Evolutionary conservation across 2,113 vertebrate species (phyloP).

Genomic region (Cebus imitator): DNA sequence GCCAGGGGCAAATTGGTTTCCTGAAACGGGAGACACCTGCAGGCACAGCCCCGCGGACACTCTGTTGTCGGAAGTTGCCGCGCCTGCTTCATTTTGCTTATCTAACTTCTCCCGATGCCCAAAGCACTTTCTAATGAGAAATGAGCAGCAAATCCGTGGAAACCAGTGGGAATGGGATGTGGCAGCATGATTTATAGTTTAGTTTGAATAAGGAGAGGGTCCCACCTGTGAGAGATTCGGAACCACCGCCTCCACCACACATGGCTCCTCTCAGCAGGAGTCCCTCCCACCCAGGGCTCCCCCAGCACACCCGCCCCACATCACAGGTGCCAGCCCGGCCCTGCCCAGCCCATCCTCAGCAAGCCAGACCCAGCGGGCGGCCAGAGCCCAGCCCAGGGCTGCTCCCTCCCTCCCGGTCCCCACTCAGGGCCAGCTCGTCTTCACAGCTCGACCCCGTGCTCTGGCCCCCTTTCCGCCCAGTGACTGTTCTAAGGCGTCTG

Average conservation of each 20-base stretch:
- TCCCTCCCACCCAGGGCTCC: background rate
- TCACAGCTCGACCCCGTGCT: background rate
- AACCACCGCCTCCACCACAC: background rate
- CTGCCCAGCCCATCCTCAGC: background rate
- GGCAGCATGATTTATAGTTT: background rate
- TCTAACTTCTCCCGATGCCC: background rate
- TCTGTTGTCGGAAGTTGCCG: background rate
- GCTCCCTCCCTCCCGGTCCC: background rate
- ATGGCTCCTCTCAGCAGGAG: background rate
- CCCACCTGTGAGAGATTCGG: background rate
- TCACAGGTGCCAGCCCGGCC: background rate
- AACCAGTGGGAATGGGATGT: background rate
- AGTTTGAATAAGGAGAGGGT: background rate
- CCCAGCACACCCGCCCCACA: accelerated
- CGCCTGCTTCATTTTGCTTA: background rate
- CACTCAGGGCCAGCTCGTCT: background rate
- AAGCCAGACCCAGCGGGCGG: background rate
- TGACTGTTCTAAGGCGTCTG: background rate
- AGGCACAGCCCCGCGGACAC: background rate
- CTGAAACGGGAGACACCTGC: background rate
- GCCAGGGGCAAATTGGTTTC: background rate
- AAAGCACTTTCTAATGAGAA: background rate
- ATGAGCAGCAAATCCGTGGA: background rate
- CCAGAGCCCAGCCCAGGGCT: background rate
- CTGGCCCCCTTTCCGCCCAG: background rate